Evolutionary conservation across 2,797 vertebrate species (phyloP).

Genomic region (Enteromius argenteus): DNA sequence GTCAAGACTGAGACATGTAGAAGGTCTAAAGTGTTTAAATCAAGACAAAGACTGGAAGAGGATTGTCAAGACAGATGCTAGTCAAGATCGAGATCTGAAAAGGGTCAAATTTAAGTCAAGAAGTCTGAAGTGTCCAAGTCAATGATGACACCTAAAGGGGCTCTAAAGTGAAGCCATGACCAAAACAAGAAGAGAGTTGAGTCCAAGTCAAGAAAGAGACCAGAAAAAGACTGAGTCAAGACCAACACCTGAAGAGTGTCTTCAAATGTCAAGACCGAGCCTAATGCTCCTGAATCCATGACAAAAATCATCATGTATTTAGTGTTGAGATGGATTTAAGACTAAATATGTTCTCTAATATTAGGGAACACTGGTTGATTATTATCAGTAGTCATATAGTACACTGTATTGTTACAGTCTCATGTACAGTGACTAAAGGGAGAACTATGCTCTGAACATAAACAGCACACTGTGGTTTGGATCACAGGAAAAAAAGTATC

Average conservation of each 20-base stretch:
- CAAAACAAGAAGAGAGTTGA: not conserved
- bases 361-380: constrained; percentile 21
- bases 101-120: no score
- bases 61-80: not conserved
- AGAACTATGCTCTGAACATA: constrained; percentile 54
- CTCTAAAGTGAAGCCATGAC: not conserved
- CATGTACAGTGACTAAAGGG: constrained; percentile 21
- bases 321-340: not conserved
- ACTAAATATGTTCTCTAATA: not conserved
- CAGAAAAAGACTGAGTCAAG: not conserved
- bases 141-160: no score
- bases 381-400: constrained; percentile 62
- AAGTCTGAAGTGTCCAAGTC: not conserved
- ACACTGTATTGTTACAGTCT: constrained; percentile 46
- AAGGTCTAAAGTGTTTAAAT: not conserved
- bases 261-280: not conserved
- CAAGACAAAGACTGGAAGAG: not conserved
- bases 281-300: not conserved
- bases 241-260: not conserved
- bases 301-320: not conserved
- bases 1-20: not conserved
- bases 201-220: not conserved
- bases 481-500: constrained; percentile 41
- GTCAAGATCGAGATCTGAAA: no score
- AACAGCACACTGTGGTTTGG: constrained; percentile 50